Percentiles rank a stretch among this genome's conserved stretches.
phyloP scores from a whole-genome alignment of 2,797 vertebrate species.

The Arctocebus calabarensis region DNA sequence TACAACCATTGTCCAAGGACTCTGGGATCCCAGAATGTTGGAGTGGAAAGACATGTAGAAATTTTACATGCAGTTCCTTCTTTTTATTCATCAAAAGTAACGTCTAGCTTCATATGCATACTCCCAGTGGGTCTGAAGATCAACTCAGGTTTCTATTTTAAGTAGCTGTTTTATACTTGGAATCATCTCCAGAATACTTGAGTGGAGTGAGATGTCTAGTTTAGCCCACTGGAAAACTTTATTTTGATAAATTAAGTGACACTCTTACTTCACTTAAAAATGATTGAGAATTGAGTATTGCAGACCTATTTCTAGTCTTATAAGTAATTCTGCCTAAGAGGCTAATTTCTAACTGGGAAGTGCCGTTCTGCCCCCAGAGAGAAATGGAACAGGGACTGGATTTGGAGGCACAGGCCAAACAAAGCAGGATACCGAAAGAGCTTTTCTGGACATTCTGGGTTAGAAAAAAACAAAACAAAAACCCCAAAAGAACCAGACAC shows the following conservation, averaged over 20 bases:
- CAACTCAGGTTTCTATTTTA: conserved; percentile 13
- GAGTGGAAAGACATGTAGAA: neutral
- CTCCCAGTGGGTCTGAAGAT: neutral
- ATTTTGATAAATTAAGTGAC: neutral
- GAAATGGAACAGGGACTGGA: neutral
- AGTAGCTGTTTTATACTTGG: neutral
- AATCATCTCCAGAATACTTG: conserved; percentile 44
- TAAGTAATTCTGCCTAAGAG: conserved; percentile 24
- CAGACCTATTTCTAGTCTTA: conserved; percentile 53
- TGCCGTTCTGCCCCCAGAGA: neutral
- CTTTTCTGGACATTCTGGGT: neutral
- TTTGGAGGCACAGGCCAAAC: neutral
- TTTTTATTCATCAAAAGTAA: neutral
- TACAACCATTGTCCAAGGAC: conserved; percentile 26
- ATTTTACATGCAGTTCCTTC: neutral
- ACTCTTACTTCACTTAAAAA: neutral
- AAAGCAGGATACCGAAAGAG: conserved; percentile 29
- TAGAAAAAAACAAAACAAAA: neutral
- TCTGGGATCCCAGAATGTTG: neutral
- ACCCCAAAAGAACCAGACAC: neutral
- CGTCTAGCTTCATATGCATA: neutral
- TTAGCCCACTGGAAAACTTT: neutral
- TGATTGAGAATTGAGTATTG: neutral
- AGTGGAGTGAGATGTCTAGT: neutral
- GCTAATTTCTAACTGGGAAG: conserved; percentile 41